Conservation (phyloP, 2,797 vertebrate genomes). For the Poeciliopsis presidionis region DNA sequence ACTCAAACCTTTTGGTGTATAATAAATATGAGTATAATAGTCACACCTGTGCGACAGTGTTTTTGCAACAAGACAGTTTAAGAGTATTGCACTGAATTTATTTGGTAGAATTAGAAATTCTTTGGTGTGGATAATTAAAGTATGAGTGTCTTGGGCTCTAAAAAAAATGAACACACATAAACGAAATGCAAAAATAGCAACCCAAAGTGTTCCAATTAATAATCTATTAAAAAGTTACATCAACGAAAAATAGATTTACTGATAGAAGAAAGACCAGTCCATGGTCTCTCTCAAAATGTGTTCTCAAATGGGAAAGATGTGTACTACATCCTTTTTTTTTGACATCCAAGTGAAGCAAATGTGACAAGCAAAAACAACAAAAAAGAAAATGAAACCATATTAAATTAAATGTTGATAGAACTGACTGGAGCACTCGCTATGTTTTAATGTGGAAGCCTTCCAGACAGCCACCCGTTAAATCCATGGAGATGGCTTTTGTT, state of each 20-base stretch:
- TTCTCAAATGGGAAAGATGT: neutral
- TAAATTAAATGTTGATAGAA: slow-evolving; percentile 7
- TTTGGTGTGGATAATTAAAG: neutral
- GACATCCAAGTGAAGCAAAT: neutral
- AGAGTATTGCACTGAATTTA: neutral
- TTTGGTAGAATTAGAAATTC: neutral
- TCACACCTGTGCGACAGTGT: neutral
- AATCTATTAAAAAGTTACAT: neutral
- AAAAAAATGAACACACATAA: neutral
- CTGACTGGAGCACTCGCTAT: slow-evolving; percentile 8
- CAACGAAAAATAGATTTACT: neutral
- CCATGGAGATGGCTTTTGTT: slow-evolving; percentile 18
- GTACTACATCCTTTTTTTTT: neutral
- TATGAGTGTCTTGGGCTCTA: too few species aligned
- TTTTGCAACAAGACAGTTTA: neutral
- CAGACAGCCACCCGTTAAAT: slow-evolving; percentile 31
- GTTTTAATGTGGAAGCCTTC: slow-evolving; percentile 13
- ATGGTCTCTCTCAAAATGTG: neutral
- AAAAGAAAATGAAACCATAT: neutral
- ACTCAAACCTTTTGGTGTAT: neutral
- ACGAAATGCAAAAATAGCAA: neutral
- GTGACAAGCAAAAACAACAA: slow-evolving; percentile 1
- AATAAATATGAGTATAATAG: neutral
- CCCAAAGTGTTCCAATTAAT: neutral
- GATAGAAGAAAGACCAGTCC: neutral